Conservation (phyloP, 2,888 invertebrate genomes). For the Lucinisca nassula region DNA sequence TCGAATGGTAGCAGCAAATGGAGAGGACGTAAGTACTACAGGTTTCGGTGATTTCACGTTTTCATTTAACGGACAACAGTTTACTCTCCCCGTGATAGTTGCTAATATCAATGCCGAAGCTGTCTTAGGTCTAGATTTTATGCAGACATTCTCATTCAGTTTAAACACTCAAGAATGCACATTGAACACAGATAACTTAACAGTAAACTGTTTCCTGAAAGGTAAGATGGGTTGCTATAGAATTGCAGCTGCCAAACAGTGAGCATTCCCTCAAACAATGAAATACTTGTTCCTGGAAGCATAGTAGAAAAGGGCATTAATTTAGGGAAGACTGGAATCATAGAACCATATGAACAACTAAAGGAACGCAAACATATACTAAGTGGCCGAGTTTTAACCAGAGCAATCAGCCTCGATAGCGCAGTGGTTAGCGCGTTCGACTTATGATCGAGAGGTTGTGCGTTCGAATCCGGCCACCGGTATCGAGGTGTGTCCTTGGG, state of each 20-base stretch:
- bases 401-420: too few relatives aligned
- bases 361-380: not conserved
- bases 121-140: not conserved
- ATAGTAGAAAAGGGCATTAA: not conserved
- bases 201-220: not conserved
- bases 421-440: too few relatives aligned
- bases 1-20: not conserved
- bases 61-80: not conserved
- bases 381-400: constrained; percentile 1
- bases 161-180: not conserved
- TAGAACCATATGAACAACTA: too few relatives aligned
- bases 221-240: not conserved
- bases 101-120: not conserved
- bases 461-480: too few relatives aligned
- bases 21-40: not conserved
- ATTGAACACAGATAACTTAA: not conserved
- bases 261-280: not conserved
- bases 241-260: not conserved
- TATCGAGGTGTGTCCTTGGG: too few relatives aligned
- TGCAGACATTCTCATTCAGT: not conserved
- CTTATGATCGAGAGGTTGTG: too few relatives aligned
- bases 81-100: not conserved
- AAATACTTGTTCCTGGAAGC: not conserved
- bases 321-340: too few relatives aligned
- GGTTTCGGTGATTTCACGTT: too few relatives aligned